Evolutionary conservation across 2,113 vertebrate genomes (phyloP), one percentile per base, ranked within the genome.

Genomic region (Callipepla californica): DNA sequence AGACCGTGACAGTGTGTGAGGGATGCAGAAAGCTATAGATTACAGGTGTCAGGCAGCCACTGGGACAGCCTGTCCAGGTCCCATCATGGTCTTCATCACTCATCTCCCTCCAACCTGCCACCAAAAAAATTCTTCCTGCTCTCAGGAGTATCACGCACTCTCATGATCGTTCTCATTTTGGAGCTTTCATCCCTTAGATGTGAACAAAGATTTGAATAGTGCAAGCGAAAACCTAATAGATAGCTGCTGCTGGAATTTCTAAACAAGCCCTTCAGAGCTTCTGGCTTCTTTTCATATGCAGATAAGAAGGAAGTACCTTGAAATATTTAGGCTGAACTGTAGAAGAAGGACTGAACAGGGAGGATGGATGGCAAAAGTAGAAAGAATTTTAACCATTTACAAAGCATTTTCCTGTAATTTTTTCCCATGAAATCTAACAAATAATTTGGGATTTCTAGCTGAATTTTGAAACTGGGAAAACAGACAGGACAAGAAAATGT

Each of bases 251-350:
- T 51, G 77, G 57, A 19, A 86, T 74, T 45, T 83, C 72, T 79
- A 57, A 70, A 61, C 26, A 51, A 75, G 72, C 34, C 38, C 63
- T 85, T 85, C 66, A 74, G 67, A 78, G 45, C 76, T 82, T 62
- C 67, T 67, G 67, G 30, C 36, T 84, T 48, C 74, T 76, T 67
- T 85, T 89, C 80, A 79, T 67, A 62, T 79, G 77, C 42, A 93
- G 80, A 83, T 85, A 57, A 61, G 66, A 66, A 4, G 13, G 91
- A 89, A 91, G 63, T 70, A 86, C 63, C 88, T 86, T 86, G 67
- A 79, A 86, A 91, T 70, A 62, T 70, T 70, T 32, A 45, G 57
- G 57, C 7, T 0, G 40, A 79, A 65, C 58, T 42, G 62, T 73
- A 67, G 28, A 42, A 61, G 63, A 82, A 45, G 13, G 22, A 23